Base-by-base conservation (phyloP, 2,797 vertebrate genomes). In the Myotis myotis region DNA sequence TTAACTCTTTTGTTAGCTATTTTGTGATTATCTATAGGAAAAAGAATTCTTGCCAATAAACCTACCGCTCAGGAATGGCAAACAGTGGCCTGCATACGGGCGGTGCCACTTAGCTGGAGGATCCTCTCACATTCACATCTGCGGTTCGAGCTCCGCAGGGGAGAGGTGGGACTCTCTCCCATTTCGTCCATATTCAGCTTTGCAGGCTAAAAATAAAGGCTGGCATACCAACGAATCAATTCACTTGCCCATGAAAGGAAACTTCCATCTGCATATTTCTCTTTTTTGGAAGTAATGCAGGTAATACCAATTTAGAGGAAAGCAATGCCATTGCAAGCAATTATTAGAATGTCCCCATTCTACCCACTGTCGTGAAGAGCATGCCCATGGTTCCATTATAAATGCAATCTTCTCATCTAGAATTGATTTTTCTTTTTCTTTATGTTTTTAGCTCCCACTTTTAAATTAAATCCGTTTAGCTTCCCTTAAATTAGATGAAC, bases 401-500 rank as follows among this genome's bases (percentile, higher is more conserved):
- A 92, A 66, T 17, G n/a, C 11, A 92, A 82, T 91, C 86, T 95
- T 91, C 87, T 93, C 68, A 71, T 95, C 83, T 86, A 78, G 55
- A 90, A 95, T 94, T 70, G 82, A 93, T 81, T 96, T 96, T 86
- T 90, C 76, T 92, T 89, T 91, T 75, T 60, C 41, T 87, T 68
- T 51, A 62, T 93, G 33, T 83, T 96, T 96, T 93, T 95, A 91
- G 94, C 90, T 94, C 95, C 13, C 4, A 89, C 53, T 92, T 96
- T 95, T 79, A 93, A 93, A 96, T 96, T 87, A 93, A 93, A 92
- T 92, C 93, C 87, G 33, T 95, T 96, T 96, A 79, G 76, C 30
- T 66, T 88, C 15, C 72, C 66, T 91, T 95, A 92, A 93, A 92
- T 95, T 93, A 89, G 66, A 92, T 74, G 70, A 81, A 79, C 30